A percentile compares a stretch with the other conserved stretches of the same genome.
Evolutionary conservation across 2,797 vertebrate genomes (phyloP).

Genomic region (Girardinus metallicus): DNA sequence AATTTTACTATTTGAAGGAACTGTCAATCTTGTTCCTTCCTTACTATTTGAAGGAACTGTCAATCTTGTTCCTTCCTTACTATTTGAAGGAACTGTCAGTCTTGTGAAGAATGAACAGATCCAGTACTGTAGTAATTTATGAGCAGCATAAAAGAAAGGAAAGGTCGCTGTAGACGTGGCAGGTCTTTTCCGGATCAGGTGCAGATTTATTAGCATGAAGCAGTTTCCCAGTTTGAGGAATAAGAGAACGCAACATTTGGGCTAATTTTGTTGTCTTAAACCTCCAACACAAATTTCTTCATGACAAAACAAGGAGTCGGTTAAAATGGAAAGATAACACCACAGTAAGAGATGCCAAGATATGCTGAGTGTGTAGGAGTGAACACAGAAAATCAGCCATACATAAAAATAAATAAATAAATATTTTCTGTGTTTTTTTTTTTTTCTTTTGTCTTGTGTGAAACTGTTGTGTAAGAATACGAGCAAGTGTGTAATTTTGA

Average conservation of each 20-base stretch:
- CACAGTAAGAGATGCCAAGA: slow-evolving; percentile 45
- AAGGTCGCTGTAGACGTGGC: neutral
- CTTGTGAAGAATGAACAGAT: neutral
- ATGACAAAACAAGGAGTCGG: slow-evolving; percentile 42
- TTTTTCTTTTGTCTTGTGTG: neutral
- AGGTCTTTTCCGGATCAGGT: slow-evolving; percentile 49
- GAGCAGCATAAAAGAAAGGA: neutral
- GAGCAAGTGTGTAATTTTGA: slow-evolving; percentile 1
- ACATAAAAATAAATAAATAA: neutral
- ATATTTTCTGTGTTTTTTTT: slow-evolving; percentile 6
- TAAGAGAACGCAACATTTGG: slow-evolving; percentile 11
- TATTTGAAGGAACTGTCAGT: neutral
- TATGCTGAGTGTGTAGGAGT: slow-evolving; percentile 19
- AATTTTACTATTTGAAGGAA: neutral
- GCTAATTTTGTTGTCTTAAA: slow-evolving; percentile 51
- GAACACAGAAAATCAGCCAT: slow-evolving; percentile 8
- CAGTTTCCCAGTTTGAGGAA: slow-evolving; percentile 29
- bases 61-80: neutral
- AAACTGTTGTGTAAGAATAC: neutral
- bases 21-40: neutral
- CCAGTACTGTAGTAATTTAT: neutral
- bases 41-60: neutral
- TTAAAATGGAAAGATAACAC: slow-evolving; percentile 38
- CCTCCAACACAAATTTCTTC: slow-evolving; percentile 60
- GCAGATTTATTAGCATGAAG: slow-evolving; percentile 14